Conservation (phyloP, 2,797 vertebrate species). For the Cynodonichthys magdalenae region DNA sequence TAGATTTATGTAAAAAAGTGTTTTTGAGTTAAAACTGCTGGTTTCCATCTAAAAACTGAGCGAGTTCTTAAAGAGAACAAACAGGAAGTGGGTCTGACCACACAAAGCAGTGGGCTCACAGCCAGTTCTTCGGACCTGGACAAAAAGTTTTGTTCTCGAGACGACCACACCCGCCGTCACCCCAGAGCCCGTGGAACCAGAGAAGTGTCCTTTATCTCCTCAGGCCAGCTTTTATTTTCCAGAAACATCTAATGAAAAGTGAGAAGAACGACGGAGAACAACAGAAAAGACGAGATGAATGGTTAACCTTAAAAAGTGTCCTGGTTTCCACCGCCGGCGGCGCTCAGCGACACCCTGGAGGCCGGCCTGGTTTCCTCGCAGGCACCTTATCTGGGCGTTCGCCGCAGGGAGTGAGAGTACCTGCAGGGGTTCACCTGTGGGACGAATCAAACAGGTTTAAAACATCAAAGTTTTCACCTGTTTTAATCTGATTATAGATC, state of each 20-base stretch:
- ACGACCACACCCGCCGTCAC: neutral
- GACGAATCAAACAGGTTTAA: too few species aligned
- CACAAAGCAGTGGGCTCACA: too few species aligned
- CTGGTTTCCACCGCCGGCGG: slow-evolving; percentile 58
- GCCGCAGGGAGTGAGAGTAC: slow-evolving; percentile 1
- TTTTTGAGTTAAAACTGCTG: too few species aligned
- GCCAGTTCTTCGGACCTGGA: neutral
- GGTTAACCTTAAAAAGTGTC: slow-evolving; percentile 56
- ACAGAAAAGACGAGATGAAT: slow-evolving; percentile 41
- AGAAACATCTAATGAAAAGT: slow-evolving; percentile 31
- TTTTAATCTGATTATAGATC: too few species aligned
- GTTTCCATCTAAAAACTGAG: too few species aligned
- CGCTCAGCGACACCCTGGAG: slow-evolving; percentile 18
- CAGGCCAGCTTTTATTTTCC: slow-evolving; percentile 24
- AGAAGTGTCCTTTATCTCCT: slow-evolving; percentile 31
- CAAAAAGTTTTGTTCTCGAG: neutral
- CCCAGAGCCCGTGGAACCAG: slow-evolving; percentile 31
- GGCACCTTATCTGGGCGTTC: slow-evolving; percentile 4
- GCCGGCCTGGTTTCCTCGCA: slow-evolving; percentile 5
- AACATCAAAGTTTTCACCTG: too few species aligned
- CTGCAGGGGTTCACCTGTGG: slow-evolving; percentile 7
- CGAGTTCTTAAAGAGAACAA: too few species aligned
- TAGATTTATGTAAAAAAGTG: too few species aligned
- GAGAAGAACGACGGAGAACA: slow-evolving; percentile 34
- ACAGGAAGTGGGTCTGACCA: too few species aligned